Evolutionary conservation across 2,797 vertebrate species (phyloP).

Genomic region (Sebastes vulpes): DNA sequence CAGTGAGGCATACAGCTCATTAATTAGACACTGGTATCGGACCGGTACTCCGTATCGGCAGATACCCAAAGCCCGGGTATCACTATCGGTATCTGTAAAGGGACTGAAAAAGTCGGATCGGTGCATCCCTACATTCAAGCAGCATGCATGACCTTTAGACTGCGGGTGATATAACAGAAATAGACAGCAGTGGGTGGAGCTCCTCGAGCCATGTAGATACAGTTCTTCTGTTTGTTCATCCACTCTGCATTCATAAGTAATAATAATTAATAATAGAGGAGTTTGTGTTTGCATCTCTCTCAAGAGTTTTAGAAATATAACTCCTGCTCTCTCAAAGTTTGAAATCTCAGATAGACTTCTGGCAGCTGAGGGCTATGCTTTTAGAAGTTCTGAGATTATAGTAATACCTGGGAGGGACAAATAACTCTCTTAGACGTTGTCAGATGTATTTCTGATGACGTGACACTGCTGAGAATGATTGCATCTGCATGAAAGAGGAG

Average conservation of each 20-base stretch:
- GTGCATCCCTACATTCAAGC: neutral
- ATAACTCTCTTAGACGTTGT: neutral
- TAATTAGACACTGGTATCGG: no score
- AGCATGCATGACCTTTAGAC: constrained; percentile 53
- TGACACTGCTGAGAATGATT: neutral
- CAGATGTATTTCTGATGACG: neutral
- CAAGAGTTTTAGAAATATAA: neutral
- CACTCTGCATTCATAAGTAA: neutral
- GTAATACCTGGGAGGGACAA: neutral
- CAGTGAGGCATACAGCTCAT: no score
- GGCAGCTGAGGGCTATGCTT: neutral
- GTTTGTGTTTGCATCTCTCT: neutral
- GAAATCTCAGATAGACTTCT: neutral
- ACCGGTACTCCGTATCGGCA: accelerated
- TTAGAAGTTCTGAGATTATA: neutral
- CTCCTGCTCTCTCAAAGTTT: neutral
- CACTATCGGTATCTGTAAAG: no score
- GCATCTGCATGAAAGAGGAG: neutral
- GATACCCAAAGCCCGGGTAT: no score
- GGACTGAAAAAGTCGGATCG: no score
- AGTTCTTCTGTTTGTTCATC: constrained; percentile 15
- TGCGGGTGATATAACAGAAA: constrained; percentile 34
- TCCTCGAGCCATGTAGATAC: neutral
- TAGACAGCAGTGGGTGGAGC: constrained; percentile 12
- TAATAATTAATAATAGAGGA: neutral